These are phyloP conservation scores for Pavo muticus DNA, from an alignment of 2,113 vertebrate species.

Conservation along the genomic window DNA sequence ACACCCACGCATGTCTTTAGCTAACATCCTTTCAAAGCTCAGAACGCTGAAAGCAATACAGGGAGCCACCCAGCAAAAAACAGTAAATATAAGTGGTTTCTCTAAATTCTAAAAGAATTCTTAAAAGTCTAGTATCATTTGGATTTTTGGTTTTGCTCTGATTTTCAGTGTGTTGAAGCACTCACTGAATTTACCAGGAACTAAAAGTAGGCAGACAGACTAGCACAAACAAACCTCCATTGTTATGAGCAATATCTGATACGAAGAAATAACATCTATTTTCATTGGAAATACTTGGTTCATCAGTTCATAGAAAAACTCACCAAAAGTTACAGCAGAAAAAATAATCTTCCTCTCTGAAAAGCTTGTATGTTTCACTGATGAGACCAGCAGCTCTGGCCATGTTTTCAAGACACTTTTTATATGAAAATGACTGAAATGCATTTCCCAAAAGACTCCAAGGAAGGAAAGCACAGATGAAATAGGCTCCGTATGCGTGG, in stretches of 20 bases:
- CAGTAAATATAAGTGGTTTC: neutral
- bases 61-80: no score
- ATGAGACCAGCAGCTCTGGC: neutral
- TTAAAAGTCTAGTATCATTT: neutral
- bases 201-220: neutral
- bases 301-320: neutral
- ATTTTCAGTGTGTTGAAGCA: neutral
- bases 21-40: neutral
- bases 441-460: neutral
- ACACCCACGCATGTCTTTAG: neutral
- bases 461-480: neutral
- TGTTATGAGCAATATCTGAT: neutral
- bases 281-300: neutral
- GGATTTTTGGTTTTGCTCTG: neutral
- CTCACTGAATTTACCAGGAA: neutral
- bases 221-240: neutral
- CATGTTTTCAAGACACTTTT: neutral
- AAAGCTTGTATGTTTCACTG: neutral
- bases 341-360: neutral
- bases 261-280: neutral
- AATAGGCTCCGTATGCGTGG: fast-evolving
- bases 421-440: neutral
- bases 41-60: neutral
- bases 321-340: neutral
- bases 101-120: neutral